Conservation (phyloP, 2,113 vertebrate species). For the Haemorhous mexicanus region DNA sequence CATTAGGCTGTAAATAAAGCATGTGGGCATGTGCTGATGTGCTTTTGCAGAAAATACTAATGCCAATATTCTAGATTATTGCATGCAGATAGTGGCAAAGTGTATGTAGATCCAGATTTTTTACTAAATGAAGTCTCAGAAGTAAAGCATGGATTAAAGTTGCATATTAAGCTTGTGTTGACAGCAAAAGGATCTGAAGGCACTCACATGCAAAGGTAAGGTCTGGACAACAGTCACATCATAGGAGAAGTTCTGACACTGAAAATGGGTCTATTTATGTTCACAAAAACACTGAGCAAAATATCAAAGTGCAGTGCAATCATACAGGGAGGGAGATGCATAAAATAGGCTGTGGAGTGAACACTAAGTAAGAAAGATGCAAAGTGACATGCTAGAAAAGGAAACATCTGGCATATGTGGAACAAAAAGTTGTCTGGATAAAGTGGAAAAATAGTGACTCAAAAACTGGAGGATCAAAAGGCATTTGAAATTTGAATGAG, state of each 20-base stretch:
- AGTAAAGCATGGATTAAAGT: not conserved
- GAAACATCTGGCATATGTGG: slow-evolving; percentile 4
- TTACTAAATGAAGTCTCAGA: not conserved
- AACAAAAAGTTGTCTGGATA: not conserved
- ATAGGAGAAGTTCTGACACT: not conserved
- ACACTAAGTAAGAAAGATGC: not conserved
- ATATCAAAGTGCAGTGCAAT: not conserved
- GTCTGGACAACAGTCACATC: not conserved
- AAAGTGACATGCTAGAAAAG: not conserved
- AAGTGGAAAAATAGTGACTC: not conserved
- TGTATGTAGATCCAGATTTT: not conserved
- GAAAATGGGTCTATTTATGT: not conserved
- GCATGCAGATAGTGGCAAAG: not conserved
- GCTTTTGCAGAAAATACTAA: not conserved
- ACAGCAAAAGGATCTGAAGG: not conserved
- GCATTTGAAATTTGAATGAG: not conserved
- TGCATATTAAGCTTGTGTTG: not conserved
- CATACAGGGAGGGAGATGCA: not conserved
- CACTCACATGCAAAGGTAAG: not conserved
- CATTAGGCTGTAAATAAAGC: not conserved
- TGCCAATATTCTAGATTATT: not conserved
- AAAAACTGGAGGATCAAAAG: not conserved
- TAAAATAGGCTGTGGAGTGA: not conserved
- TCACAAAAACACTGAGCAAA: not conserved
- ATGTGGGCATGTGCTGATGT: not conserved